Evolutionary conservation across 92 coral and sea anemone species (phyloP).

Genomic region (Palythoa grandiflora): DNA sequence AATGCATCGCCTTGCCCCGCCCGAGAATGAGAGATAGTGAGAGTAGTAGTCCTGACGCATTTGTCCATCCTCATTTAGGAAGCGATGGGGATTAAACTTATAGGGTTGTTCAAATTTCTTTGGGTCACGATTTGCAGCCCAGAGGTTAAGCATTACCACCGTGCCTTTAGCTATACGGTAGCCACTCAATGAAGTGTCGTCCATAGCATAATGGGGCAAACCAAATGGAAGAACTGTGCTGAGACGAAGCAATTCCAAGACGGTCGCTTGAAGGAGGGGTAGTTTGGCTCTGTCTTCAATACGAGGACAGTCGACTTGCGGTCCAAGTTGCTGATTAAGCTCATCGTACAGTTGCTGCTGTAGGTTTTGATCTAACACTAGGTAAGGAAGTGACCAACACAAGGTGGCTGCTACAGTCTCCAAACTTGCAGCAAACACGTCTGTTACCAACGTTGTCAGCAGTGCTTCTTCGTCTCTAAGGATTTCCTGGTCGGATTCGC

Average conservation of each 20-base stretch:
- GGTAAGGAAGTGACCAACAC: conserved; percentile 80
- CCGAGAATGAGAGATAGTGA: conserved; percentile 77
- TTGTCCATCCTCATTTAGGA: conserved; percentile 75
- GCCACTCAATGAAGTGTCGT: conserved; percentile 84
- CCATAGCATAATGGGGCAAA: conserved; percentile 85
- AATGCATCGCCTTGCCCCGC: conserved; percentile 85
- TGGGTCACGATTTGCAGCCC: conserved; percentile 94
- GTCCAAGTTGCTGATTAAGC: conserved; percentile 77
- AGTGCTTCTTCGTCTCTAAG: conserved; percentile 53
- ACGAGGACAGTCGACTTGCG: conserved; percentile 54
- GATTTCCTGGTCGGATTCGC: conserved; percentile 52
- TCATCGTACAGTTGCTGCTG: conserved; percentile 83
- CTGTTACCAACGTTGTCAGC: conserved; percentile 68
- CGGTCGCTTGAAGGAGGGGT: conserved; percentile 93
- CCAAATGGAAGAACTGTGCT: conserved; percentile 81
- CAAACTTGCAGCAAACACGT: conserved; percentile 81
- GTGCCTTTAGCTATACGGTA: conserved; percentile 86
- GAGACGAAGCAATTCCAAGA: conserved; percentile 81
- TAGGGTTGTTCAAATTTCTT: conserved; percentile 78
- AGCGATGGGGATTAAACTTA: conserved; percentile 86
- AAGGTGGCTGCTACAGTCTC: conserved; percentile 82
- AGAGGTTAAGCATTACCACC: conserved; percentile 81
- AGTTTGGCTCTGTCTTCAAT: conserved; percentile 76
- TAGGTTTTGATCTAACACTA: conserved; percentile 70
- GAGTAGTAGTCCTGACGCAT: conserved; percentile 70